Evolutionary conservation across 2,888 invertebrate species (phyloP).

Genomic region (Tethea ocularis): DNA sequence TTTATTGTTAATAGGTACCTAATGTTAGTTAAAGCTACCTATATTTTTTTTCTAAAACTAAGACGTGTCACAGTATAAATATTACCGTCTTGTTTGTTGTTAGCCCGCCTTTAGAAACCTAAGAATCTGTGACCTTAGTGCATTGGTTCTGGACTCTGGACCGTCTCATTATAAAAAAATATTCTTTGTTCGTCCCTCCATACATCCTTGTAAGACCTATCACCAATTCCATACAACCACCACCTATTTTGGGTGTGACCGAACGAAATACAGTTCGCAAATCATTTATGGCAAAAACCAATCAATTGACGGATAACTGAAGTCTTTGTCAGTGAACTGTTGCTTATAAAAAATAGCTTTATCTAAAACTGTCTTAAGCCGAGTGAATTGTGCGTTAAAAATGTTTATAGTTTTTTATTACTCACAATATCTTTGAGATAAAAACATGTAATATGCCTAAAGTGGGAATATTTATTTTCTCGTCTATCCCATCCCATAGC

Average conservation of each 20-base stretch:
- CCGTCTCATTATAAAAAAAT: too few species aligned
- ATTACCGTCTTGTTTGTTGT: too few species aligned
- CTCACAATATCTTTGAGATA: background rate
- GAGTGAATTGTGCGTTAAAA: background rate
- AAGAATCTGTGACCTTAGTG: too few species aligned
- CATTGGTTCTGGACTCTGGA: too few species aligned
- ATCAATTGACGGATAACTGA: background rate
- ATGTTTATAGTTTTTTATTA: slow-evolving; percentile 1
- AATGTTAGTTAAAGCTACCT: too few species aligned
- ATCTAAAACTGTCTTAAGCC: background rate
- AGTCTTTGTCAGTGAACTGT: background rate
- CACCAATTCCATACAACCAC: background rate
- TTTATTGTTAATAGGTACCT: too few species aligned
- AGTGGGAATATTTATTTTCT: background rate
- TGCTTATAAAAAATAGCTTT: background rate
- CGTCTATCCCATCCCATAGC: too few species aligned
- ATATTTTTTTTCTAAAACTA: too few species aligned
- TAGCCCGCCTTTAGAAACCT: too few species aligned
- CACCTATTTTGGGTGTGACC: slow-evolving; percentile 18
- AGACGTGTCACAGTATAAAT: too few species aligned
- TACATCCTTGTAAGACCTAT: background rate
- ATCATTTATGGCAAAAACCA: slow-evolving; percentile 7
- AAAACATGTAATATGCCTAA: too few species aligned
- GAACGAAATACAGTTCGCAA: slow-evolving; percentile 5
- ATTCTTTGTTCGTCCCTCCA: too few species aligned